Evolutionary conservation across 2,888 invertebrate genomes (phyloP).

Genomic region (Molorchus minor): DNA sequence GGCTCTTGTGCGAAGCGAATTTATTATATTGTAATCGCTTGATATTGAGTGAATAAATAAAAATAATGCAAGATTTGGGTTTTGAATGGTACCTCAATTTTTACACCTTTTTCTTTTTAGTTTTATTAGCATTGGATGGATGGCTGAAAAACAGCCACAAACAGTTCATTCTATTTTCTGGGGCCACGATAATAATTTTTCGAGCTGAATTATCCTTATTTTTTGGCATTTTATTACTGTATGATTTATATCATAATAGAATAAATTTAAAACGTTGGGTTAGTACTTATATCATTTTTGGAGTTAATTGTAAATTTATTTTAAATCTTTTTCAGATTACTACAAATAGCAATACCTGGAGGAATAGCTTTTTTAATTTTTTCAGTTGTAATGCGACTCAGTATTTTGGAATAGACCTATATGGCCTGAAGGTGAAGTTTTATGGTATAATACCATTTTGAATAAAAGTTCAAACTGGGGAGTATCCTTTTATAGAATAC

Average conservation of each 20-base stretch:
- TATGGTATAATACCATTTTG: conserved; percentile 93
- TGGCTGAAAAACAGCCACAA: conserved; percentile 83
- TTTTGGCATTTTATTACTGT: conserved; percentile 83
- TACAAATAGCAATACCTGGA: conserved; percentile 77
- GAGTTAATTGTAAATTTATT: conserved; percentile 23
- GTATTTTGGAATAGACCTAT: conserved; percentile 88
- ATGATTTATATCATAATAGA: conserved; percentile 78
- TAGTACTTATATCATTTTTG: conserved; percentile 37
- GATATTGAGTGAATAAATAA: too few relatives aligned
- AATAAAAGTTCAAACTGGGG: conserved; percentile 98
- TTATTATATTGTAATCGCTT: too few relatives aligned
- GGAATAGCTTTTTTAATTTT: conserved; percentile 72
- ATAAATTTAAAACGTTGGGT: conserved; percentile 74
- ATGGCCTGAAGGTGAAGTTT: conserved; percentile 98
- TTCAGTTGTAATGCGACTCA: conserved; percentile 87
- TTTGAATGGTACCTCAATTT: neutral
- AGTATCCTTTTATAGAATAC: too few relatives aligned
- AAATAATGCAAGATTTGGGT: too few relatives aligned
- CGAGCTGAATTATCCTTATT: conserved; percentile 88
- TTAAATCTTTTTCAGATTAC: conserved; percentile 66
- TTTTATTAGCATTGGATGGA: conserved; percentile 82
- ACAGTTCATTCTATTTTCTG: conserved; percentile 84
- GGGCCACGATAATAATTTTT: conserved; percentile 88
- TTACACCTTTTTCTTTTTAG: conserved; percentile 66
- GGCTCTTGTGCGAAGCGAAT: too few relatives aligned